phyloP scores from a whole-genome alignment of 2,797 vertebrate genomes.

The Parambassis ranga region DNA sequence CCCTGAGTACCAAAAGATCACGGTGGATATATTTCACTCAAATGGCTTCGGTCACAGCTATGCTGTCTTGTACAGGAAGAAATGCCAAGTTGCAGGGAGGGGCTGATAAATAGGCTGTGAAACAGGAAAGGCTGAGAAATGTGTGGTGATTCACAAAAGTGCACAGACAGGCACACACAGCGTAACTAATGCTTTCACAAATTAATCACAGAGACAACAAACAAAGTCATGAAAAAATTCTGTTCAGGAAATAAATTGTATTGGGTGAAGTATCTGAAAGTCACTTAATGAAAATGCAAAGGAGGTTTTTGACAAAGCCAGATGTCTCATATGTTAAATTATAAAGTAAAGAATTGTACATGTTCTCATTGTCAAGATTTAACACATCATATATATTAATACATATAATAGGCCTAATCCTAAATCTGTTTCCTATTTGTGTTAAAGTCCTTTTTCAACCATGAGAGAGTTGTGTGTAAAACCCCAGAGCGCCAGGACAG shows the following conservation, averaged over 20 bases:
- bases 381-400: too few relatives aligned
- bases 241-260: not conserved
- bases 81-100: slow-evolving; percentile 21
- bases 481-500: too few relatives aligned
- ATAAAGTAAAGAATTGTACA: too few relatives aligned
- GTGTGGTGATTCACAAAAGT: slow-evolving; percentile 47
- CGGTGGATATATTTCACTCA: slow-evolving; percentile 70
- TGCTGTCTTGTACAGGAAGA: slow-evolving; percentile 35
- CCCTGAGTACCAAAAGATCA: slow-evolving; percentile 58
- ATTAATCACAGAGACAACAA: slow-evolving; percentile 10
- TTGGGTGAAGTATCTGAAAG: too few relatives aligned
- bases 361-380: too few relatives aligned
- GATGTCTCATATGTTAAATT: too few relatives aligned
- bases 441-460: too few relatives aligned
- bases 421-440: too few relatives aligned
- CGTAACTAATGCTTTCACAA: not conserved
- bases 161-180: slow-evolving; percentile 2
- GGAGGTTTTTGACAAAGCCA: too few relatives aligned
- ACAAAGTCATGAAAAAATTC: not conserved
- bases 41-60: slow-evolving; percentile 49
- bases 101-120: slow-evolving; percentile 24
- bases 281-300: too few relatives aligned
- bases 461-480: too few relatives aligned
- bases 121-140: slow-evolving; percentile 26
- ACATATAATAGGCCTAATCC: too few relatives aligned